Conservation (phyloP, 2,113 vertebrate species). For the Scomber colias region DNA sequence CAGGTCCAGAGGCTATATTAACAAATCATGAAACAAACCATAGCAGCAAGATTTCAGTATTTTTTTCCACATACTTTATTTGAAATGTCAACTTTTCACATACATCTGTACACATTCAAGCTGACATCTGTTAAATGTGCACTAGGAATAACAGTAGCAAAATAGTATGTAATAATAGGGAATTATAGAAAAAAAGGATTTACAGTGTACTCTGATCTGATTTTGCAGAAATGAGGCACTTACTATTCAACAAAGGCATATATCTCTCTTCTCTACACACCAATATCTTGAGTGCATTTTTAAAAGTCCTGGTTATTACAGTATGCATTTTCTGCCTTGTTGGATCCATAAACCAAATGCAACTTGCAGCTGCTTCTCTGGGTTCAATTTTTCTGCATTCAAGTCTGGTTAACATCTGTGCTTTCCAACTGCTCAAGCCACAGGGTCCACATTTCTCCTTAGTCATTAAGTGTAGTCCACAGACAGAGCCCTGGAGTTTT, state of each 20-base stretch:
- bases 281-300: not conserved
- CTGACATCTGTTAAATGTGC: too few species aligned
- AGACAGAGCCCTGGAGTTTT: not conserved
- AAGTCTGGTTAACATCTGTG: not conserved
- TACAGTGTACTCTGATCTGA: slow-evolving; percentile 3
- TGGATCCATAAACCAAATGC: not conserved
- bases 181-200: not conserved
- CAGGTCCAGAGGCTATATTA: too few species aligned
- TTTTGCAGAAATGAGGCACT: not conserved
- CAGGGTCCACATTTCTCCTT: not conserved
- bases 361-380: not conserved
- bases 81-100: too few species aligned
- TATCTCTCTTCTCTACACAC: not conserved
- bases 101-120: too few species aligned
- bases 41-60: too few species aligned
- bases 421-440: not conserved
- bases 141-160: too few species aligned
- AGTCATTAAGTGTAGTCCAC: not conserved
- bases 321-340: not conserved
- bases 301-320: not conserved
- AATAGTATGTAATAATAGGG: too few species aligned
- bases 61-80: too few species aligned
- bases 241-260: not conserved
- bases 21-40: too few species aligned
- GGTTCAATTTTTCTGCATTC: not conserved